Conservation (phyloP, 2,797 vertebrate species). For the Aulostomus chinensis region DNA sequence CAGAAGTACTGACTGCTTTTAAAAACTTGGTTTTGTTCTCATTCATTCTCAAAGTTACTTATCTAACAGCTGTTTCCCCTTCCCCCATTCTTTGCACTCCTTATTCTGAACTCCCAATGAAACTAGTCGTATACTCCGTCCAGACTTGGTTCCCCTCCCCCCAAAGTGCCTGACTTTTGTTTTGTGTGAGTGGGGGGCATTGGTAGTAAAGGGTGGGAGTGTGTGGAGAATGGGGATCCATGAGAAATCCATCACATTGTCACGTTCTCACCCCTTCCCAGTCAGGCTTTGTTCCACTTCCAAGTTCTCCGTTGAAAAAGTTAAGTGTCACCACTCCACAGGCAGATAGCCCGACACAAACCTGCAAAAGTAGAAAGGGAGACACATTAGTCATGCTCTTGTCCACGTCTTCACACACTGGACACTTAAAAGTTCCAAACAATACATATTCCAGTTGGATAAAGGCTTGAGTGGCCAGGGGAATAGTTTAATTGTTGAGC, state of each 20-base stretch:
- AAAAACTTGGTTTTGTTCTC: conserved; percentile 52
- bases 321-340: conserved; percentile 49
- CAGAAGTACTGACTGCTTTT: conserved; percentile 14
- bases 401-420: not conserved
- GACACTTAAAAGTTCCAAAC: too few relatives aligned
- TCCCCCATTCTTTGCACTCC: conserved; percentile 58
- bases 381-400: conserved; percentile 6
- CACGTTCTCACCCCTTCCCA: conserved; percentile 72
- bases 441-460: not conserved
- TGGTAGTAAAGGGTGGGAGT: conserved; percentile 64
- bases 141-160: conserved; percentile 79
- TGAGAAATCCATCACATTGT: conserved; percentile 71
- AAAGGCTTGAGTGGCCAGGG: not conserved
- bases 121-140: conserved; percentile 75
- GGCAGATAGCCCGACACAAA: conserved; percentile 37
- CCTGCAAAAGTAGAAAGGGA: conserved; percentile 36
- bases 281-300: conserved; percentile 71
- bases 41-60: conserved; percentile 61
- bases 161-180: conserved; percentile 77
- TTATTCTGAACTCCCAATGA: conserved; percentile 70
- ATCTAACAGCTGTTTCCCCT: conserved; percentile 71
- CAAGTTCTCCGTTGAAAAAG: conserved; percentile 58
- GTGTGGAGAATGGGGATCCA: conserved; percentile 46
- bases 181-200: conserved; percentile 67
- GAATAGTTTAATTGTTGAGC: conserved; percentile 8